A percentile compares a stretch with the other conserved stretches of the same genome.
Conservation (phyloP, 2,888 invertebrate genomes). For the Chrysolina americana region DNA sequence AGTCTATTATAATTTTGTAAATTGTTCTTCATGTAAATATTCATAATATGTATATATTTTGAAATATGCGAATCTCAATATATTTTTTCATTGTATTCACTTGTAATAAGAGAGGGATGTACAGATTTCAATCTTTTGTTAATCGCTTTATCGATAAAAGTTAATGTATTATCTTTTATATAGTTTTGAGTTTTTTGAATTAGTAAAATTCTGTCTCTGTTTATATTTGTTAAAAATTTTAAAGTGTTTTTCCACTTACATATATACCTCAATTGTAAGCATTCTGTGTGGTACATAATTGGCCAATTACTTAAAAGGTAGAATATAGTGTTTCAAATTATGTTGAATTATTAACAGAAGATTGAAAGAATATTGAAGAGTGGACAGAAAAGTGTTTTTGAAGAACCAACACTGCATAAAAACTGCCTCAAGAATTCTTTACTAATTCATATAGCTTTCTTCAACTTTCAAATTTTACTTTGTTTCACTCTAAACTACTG, state of each 20-base stretch:
- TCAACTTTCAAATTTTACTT: neutral
- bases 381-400: neutral
- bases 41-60: constrained; percentile 46
- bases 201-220: neutral
- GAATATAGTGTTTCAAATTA: constrained; percentile 2
- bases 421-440: neutral
- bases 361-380: constrained; percentile 31
- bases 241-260: constrained; percentile 21
- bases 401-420: neutral
- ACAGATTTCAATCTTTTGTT: constrained; percentile 45
- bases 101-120: constrained; percentile 35
- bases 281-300: neutral
- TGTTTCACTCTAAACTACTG: neutral
- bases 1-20: constrained; percentile 48
- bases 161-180: neutral
- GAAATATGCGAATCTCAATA: constrained; percentile 47
- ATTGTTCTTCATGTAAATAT: constrained; percentile 47
- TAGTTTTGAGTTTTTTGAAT: constrained; percentile 4
- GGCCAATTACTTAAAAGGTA: neutral
- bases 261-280: neutral
- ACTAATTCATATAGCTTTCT: neutral
- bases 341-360: constrained; percentile 36
- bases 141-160: constrained; percentile 13
- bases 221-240: constrained; percentile 27
- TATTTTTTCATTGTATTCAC: constrained; percentile 41